Conservation (phyloP, 2,888 invertebrate species). For the Cephus spinipes region DNA sequence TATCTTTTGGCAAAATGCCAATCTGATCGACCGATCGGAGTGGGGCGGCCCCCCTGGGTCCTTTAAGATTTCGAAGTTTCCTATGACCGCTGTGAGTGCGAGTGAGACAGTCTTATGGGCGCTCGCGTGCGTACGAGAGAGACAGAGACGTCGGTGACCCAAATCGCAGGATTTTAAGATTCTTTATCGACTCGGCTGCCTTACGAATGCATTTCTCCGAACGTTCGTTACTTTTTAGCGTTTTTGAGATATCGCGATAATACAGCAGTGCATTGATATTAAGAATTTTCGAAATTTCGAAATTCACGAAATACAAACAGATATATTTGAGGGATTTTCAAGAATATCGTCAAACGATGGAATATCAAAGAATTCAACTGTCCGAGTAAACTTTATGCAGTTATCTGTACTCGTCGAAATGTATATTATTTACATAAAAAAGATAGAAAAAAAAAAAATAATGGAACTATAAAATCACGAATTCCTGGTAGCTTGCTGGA, state of each 20-base stretch:
- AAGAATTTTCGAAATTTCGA: not conserved
- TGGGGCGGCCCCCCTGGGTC: not conserved
- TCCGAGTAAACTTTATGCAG: not conserved
- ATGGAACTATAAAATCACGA: not conserved
- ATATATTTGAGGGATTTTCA: not conserved
- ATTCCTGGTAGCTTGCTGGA: not conserved
- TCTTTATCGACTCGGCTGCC: not conserved
- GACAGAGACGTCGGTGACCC: not conserved
- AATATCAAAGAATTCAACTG: not conserved
- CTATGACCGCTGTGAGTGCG: not conserved
- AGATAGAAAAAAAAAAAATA: no score
- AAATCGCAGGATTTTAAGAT: not conserved
- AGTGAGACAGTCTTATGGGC: not conserved
- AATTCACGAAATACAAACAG: not conserved
- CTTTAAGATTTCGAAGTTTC: not conserved
- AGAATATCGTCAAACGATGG: not conserved
- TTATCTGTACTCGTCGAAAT: not conserved
- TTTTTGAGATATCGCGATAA: not conserved
- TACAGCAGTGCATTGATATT: not conserved
- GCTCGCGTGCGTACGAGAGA: not conserved
- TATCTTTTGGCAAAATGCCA: not conserved
- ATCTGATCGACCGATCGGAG: not conserved
- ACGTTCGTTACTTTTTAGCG: no score
- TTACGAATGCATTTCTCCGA: no score
- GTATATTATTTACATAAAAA: not conserved